Evolutionary conservation across 2,888 invertebrate genomes (phyloP).

Genomic region (Drosophila macrospina): DNA sequence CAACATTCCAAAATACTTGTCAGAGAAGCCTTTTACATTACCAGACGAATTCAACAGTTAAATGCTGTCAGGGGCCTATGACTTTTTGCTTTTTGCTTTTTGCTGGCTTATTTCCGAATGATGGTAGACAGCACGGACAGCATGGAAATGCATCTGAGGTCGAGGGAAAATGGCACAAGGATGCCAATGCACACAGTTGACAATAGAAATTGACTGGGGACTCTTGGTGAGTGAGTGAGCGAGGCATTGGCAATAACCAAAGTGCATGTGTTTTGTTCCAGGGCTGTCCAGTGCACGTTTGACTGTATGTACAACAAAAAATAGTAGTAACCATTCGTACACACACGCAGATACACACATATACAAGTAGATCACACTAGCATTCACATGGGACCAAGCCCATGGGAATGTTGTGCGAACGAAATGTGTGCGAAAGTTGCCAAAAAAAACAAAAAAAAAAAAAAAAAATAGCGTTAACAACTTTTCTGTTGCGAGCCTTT

Average conservation of each 20-base stretch:
- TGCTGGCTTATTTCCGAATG: constrained; percentile 71
- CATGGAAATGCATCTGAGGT: constrained; percentile 41
- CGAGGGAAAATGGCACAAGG: constrained; percentile 11
- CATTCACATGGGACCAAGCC: constrained; percentile 73
- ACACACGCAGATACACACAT: constrained; percentile 9
- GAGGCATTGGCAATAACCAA: constrained; percentile 71
- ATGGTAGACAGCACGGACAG: constrained; percentile 38
- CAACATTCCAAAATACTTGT: too few relatives aligned
- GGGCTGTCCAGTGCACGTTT: constrained; percentile 40
- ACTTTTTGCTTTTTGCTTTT: constrained; percentile 44
- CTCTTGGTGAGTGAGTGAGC: constrained; percentile 25
- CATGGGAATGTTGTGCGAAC: constrained; percentile 13
- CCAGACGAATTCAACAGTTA: constrained; percentile 33
- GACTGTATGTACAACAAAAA: constrained; percentile 68
- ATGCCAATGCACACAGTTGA: constrained; percentile 56
- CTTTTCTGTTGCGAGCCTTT: constrained; percentile 60
- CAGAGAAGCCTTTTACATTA: too few relatives aligned
- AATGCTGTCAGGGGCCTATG: constrained; percentile 40
- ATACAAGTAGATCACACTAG: constrained; percentile 46
- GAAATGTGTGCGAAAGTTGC: constrained; percentile 54
- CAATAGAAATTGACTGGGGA: constrained; percentile 77
- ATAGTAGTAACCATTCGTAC: constrained; percentile 48
- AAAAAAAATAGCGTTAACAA: constrained; percentile 70
- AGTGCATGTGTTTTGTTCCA: constrained; percentile 55
- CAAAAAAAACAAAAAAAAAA: constrained; percentile 60